Evolutionary conservation across 2,113 vertebrate genomes (phyloP).

Genomic region (Zosterops hypoxanthus): DNA sequence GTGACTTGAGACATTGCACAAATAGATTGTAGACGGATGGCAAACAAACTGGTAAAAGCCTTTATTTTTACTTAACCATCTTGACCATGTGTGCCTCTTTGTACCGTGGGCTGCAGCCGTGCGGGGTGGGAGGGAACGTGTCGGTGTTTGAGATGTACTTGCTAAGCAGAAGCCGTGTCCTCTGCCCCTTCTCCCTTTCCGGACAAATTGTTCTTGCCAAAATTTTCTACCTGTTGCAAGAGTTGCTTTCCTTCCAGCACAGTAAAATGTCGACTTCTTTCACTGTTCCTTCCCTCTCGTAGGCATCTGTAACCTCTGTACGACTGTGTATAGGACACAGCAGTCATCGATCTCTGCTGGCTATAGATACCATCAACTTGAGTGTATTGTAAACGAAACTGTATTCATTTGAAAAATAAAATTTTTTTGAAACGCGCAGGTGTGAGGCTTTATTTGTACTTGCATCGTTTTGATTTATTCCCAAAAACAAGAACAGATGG

Average conservation of each 20-base stretch:
- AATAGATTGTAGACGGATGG: conserved; percentile 45
- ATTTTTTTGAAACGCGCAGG: conserved; percentile 18
- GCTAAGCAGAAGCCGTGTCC: conserved; percentile 63
- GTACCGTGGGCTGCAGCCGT: conserved; percentile 68
- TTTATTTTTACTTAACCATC: conserved; percentile 75
- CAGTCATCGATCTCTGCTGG: conserved; percentile 45
- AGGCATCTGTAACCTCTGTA: conserved; percentile 52
- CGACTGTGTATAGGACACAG: conserved; percentile 11
- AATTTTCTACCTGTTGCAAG: conserved; percentile 67
- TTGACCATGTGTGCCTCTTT: conserved; percentile 81
- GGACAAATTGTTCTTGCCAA: conserved; percentile 73
- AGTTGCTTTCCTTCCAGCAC: conserved; percentile 65
- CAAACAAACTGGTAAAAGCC: conserved; percentile 59
- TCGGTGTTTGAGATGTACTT: conserved; percentile 57
- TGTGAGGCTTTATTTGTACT: neutral
- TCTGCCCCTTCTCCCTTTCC: conserved; percentile 55
- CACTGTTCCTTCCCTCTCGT: conserved; percentile 27
- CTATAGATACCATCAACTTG: conserved; percentile 54
- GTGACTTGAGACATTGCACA: conserved; percentile 43
- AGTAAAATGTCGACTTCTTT: conserved; percentile 48
- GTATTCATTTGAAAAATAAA: conserved; percentile 38
- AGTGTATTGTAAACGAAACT: conserved; percentile 50
- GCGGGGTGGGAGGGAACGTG: conserved; percentile 26
- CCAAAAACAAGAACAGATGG: neutral
- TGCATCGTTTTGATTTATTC: neutral